These are phyloP conservation scores for Protodeltote pygarga DNA, from an alignment of 2,888 invertebrate species.

Conservation along the genomic window DNA sequence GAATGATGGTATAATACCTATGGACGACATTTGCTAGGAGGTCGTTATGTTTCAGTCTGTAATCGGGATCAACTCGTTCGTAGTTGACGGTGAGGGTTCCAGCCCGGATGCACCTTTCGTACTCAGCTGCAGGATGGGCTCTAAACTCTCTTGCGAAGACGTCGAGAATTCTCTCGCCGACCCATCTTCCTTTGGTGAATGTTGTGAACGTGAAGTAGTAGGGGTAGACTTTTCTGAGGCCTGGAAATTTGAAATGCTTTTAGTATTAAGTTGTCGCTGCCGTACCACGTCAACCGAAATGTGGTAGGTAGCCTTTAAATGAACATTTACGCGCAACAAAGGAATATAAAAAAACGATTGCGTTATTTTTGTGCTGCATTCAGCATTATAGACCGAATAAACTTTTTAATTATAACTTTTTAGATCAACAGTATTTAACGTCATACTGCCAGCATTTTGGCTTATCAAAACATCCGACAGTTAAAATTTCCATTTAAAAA, in stretches of 20 bases:
- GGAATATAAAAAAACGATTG: too few relatives aligned
- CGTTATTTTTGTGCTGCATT: too few relatives aligned
- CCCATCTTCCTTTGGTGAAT: slow-evolving; percentile 98
- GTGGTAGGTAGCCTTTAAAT: too few relatives aligned
- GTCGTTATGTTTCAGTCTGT: slow-evolving; percentile 97
- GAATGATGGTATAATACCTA: slow-evolving; percentile 88
- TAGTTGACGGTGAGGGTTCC: slow-evolving; percentile 98
- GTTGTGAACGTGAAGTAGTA: slow-evolving; percentile 99
- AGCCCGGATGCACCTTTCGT: slow-evolving; percentile 95
- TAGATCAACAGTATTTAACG: too few relatives aligned
- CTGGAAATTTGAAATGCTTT: slow-evolving; percentile 78
- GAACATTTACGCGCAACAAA: too few relatives aligned
- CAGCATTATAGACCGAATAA: too few relatives aligned
- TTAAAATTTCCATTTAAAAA: too few relatives aligned
- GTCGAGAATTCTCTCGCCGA: slow-evolving; percentile 96
- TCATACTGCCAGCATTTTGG: too few relatives aligned
- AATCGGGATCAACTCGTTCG: slow-evolving; percentile 95
- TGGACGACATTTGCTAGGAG: slow-evolving; percentile 97
- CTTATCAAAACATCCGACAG: too few relatives aligned
- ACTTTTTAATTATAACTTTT: too few relatives aligned
- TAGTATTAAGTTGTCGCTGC: too few relatives aligned
- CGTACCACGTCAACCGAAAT: too few relatives aligned
- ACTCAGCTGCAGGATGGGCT: slow-evolving; percentile 97
- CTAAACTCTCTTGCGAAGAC: slow-evolving; percentile 97
- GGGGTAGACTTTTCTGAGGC: slow-evolving; percentile 97